Base-by-base conservation (phyloP, 1,140 invertebrate species). In the Caenorhabditis briggsae region DNA sequence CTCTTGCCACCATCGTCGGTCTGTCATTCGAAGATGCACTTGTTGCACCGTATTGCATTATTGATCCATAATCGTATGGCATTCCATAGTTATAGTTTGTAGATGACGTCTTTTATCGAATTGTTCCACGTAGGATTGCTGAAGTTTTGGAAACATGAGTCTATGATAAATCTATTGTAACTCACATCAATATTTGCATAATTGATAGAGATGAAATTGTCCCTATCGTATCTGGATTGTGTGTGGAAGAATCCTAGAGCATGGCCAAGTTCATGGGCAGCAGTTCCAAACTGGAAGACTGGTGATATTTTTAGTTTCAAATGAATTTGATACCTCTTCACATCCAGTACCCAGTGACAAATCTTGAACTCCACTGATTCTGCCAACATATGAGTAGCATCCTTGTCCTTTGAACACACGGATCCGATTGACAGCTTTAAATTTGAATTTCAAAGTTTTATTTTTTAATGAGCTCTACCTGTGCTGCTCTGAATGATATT, bases 11-110 rank as follows among this genome's bases (percentile, higher is more conserved):
- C 86, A 88, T 88, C 11, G 88, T 88, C 14, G 88, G 83, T 41
- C 65, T 25, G 16, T 64, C 59, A 46, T 87, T 87, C 11, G 43
- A 55, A 56, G 86, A 87, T 23, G 86, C 86, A 58, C 84, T 86
- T 20, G 41, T 56, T 65, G 84, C 82, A 2, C 65, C 88, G 53
- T 88, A 88, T n/a, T 88, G 70, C 86, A 87, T 87, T 33, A 88
- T 84, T 82, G 88, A 85, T 50, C 88, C 88, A 82, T 88, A 88
- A 41, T 88, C 88, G 48, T 88, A 88, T 9, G 82, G 86, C 58
- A 88, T 82, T 25, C 86, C 86, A 41, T 84, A 88, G 25, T 88
- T 88, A 48, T 82, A 56, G 56, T 88, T 88, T 5, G 86, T 84
- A 2, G 64, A n/a, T 56, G 82, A 41, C 16, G 88, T 74, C 55